phyloP scores from a whole-genome alignment of 2,888 invertebrate genomes.

The Allolobophora icterica region DNA sequence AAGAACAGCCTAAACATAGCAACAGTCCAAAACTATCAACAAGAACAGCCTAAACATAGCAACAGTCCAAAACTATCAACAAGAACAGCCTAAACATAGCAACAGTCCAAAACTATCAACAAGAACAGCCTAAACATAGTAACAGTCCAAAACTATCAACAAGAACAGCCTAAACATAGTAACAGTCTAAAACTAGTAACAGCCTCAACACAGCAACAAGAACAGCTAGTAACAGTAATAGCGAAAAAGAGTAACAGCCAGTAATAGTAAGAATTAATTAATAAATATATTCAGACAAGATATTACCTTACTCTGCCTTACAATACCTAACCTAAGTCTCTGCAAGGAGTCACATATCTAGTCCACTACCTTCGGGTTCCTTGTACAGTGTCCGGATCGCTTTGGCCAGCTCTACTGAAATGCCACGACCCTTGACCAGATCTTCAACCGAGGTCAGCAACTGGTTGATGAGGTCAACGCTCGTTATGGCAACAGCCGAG shows the following conservation, averaged over 20 bases:
- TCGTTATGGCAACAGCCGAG: constrained; percentile 66
- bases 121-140: too few relatives aligned
- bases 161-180: too few relatives aligned
- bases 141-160: too few relatives aligned
- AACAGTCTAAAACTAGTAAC: too few relatives aligned
- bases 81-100: too few relatives aligned
- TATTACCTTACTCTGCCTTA: not conserved
- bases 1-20: too few relatives aligned
- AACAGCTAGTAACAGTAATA: too few relatives aligned
- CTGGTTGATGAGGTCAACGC: constrained; percentile 68
- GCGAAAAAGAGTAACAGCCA: not conserved
- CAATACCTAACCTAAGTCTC: not conserved
- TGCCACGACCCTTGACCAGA: constrained; percentile 72
- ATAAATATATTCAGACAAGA: not conserved
- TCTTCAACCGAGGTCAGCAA: constrained; percentile 83
- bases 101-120: too few relatives aligned
- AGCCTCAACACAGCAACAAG: too few relatives aligned
- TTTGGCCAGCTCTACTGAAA: constrained; percentile 26
- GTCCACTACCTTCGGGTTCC: not conserved
- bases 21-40: too few relatives aligned
- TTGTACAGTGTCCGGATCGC: not conserved
- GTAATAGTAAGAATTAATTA: not conserved
- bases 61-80: too few relatives aligned
- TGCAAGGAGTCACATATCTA: not conserved
- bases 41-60: too few relatives aligned